These are phyloP conservation scores for Alosa sapidissima DNA, from an alignment of 2,797 vertebrate genomes.

Conservation along the genomic window DNA sequence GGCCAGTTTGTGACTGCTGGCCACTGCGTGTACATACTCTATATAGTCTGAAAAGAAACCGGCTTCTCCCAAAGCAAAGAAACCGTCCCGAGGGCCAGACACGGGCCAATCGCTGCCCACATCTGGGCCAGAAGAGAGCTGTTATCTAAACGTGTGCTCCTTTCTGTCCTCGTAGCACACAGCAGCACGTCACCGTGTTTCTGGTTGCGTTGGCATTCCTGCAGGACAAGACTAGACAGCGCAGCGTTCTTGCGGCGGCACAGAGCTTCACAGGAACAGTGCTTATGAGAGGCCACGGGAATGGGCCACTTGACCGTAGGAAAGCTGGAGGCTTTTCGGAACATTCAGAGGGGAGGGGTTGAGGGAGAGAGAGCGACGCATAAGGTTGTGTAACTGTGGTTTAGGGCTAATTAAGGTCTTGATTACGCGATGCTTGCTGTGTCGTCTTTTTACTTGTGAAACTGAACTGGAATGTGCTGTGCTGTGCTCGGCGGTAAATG, in stretches of 20 bases:
- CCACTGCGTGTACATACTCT: slow-evolving; percentile 57
- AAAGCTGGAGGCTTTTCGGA: too few species aligned
- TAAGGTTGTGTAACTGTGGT: background rate
- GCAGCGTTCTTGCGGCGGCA: slow-evolving; percentile 27
- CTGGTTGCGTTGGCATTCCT: slow-evolving; percentile 62
- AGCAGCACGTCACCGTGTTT: slow-evolving; percentile 53
- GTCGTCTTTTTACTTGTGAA: slow-evolving; percentile 12
- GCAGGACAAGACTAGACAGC: slow-evolving; percentile 67
- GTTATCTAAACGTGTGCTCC: background rate
- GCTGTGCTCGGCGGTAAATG: background rate
- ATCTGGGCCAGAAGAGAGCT: too few species aligned
- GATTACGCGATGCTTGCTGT: background rate
- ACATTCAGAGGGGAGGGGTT: background rate
- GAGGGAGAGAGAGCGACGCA: background rate
- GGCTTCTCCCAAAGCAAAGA: slow-evolving; percentile 45
- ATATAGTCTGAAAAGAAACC: slow-evolving; percentile 45
- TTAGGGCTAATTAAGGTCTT: background rate
- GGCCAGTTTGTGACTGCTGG: slow-evolving; percentile 58
- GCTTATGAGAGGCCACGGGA: background rate
- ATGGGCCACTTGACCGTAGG: too few species aligned
- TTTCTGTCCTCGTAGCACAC: background rate
- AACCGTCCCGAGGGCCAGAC: background rate
- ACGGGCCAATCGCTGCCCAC: too few species aligned
- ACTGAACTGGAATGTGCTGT: slow-evolving; percentile 3
- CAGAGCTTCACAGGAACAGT: background rate